Evolutionary conservation across 2,113 vertebrate species (phyloP).

Genomic region (Colossoma macropomum): DNA sequence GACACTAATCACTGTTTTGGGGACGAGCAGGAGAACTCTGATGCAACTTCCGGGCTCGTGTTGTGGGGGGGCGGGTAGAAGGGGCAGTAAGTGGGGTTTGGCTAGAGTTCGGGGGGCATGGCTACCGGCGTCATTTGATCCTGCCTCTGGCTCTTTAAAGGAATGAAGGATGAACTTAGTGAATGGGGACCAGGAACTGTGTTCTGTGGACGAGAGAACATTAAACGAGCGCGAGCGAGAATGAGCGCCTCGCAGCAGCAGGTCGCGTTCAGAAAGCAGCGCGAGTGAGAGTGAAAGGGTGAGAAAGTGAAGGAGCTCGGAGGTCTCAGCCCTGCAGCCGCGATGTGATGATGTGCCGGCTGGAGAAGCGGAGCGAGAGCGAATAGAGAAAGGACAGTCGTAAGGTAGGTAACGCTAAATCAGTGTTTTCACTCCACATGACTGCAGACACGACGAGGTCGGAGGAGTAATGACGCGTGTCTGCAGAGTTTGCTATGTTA

Average conservation of each 20-base stretch:
- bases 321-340: background rate
- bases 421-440: background rate
- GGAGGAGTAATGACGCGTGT: background rate
- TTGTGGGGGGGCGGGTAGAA: background rate
- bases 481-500: too few relatives aligned
- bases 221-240: constrained; percentile 28
- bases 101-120: constrained; percentile 58
- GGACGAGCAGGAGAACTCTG: constrained; percentile 28
- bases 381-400: constrained; percentile 43
- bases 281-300: constrained; percentile 1
- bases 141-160: constrained; percentile 79
- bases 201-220: constrained; percentile 55
- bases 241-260: constrained; percentile 5
- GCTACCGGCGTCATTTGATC: constrained; percentile 74
- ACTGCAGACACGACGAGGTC: background rate
- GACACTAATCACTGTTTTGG: background rate
- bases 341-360: constrained; percentile 52
- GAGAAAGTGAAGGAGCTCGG: background rate
- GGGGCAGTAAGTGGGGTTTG: background rate
- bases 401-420: constrained; percentile 50
- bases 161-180: constrained; percentile 76
- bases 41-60: constrained; percentile 66
- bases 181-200: constrained; percentile 69
- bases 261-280: background rate
- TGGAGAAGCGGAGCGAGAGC: constrained; percentile 59